phyloP scores from a whole-genome alignment of 2,797 vertebrate species.

The Pseudochirops cupreus region DNA sequence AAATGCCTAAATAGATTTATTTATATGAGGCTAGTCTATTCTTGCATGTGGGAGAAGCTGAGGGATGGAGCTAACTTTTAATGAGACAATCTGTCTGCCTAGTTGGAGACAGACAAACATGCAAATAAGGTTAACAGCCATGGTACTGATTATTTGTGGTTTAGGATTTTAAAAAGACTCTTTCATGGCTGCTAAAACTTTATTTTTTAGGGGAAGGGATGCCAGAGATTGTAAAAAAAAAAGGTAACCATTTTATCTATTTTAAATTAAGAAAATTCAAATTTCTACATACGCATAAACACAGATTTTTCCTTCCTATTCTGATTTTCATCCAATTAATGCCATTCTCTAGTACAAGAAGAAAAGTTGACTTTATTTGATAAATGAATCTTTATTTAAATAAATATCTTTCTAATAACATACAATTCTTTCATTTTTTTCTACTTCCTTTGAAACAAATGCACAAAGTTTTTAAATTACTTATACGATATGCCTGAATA shows the following conservation, averaged over 20 bases:
- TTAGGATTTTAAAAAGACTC: constrained; percentile 62
- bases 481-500: neutral
- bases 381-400: neutral
- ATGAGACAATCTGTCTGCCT: constrained; percentile 27
- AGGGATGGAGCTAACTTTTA: constrained; percentile 69
- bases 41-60: constrained; percentile 61
- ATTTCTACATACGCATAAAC: neutral
- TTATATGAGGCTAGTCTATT: constrained; percentile 68
- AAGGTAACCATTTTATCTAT: neutral
- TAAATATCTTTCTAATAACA: constrained; percentile 25
- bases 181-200: constrained; percentile 57
- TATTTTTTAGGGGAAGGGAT: constrained; percentile 10
- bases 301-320: neutral
- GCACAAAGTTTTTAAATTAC: neutral
- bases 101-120: constrained; percentile 64
- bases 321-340: neutral
- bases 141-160: constrained; percentile 30
- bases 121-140: constrained; percentile 40
- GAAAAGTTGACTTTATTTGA: constrained; percentile 14
- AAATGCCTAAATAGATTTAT: constrained; percentile 71
- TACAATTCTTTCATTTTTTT: neutral
- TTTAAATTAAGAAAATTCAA: neutral
- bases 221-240: neutral
- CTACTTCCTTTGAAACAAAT: constrained; percentile 4
- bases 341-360: neutral